A percentile compares a stretch with the other conserved stretches of the same genome.
phyloP scores from a whole-genome alignment of 2,113 vertebrate genomes.

The Grammatotria lemairii region DNA sequence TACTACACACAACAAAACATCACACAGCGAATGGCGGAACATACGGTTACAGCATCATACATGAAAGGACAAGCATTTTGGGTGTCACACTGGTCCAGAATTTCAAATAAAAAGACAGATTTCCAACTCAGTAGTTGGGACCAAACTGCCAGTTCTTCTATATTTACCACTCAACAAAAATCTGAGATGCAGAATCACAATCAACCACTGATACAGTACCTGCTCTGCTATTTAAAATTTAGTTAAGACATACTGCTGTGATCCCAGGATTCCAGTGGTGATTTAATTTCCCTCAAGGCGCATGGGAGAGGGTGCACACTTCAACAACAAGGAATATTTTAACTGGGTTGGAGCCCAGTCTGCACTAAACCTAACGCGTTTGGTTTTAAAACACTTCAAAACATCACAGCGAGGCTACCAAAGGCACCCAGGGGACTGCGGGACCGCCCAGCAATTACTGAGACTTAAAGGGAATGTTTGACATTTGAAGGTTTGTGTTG shows the following conservation, averaged over 20 bases:
- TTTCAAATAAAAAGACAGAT: background rate
- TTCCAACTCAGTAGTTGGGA: background rate
- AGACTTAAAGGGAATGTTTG: background rate
- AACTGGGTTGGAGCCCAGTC: constrained; percentile 1
- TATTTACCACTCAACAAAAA: background rate
- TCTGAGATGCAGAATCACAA: background rate
- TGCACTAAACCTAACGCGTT: background rate
- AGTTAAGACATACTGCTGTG: background rate
- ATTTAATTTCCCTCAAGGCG: constrained; percentile 2
- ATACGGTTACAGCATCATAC: background rate
- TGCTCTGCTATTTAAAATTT: constrained; percentile 19
- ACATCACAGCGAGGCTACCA: background rate
- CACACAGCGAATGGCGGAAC: constrained; percentile 73
- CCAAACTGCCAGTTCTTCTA: background rate
- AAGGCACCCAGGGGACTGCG: background rate
- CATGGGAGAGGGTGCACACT: background rate
- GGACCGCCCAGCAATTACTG: background rate
- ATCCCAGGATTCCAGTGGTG: constrained; percentile 4
- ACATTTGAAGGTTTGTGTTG: background rate
- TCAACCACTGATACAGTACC: background rate
- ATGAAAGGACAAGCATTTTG: background rate
- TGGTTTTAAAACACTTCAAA: background rate
- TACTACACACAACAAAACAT: constrained; percentile 79
- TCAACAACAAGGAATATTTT: background rate
- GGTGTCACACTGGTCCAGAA: background rate